A percentile compares a stretch with the other conserved stretches of the same genome.
These are phyloP conservation scores for Cosmorhoe ocellata DNA, from an alignment of 2,888 invertebrate genomes.

Conservation along the genomic window DNA sequence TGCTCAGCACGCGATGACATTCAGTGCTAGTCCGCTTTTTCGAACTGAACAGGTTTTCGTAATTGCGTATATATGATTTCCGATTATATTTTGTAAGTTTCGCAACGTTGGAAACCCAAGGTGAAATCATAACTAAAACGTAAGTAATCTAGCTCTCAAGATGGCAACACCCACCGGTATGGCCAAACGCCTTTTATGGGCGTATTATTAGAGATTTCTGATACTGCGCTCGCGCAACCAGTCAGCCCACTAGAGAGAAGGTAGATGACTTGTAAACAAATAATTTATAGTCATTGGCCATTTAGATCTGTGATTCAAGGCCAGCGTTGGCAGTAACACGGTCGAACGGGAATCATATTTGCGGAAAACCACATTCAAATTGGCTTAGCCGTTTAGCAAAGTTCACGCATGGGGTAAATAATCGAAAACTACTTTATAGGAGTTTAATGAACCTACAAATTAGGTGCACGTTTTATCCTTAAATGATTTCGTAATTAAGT, in stretches of 20 bases:
- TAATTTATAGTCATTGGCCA: background rate
- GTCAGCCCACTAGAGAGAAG: background rate
- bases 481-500: too few species aligned
- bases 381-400: background rate
- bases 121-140: slow-evolving; percentile 8
- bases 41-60: slow-evolving; percentile 3
- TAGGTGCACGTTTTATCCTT: too few species aligned
- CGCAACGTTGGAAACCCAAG: slow-evolving; percentile 4
- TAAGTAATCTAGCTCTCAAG: background rate
- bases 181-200: slow-evolving; percentile 11
- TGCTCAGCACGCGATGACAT: slow-evolving; percentile 14
- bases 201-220: background rate
- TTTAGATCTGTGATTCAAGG: too few species aligned
- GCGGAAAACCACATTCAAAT: background rate
- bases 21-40: slow-evolving; percentile 5
- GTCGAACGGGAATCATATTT: background rate
- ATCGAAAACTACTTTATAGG: background rate
- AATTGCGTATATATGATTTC: slow-evolving; percentile 1
- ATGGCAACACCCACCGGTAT: slow-evolving; percentile 2
- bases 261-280: background rate
- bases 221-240: slow-evolving; percentile 3
- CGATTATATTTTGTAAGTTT: slow-evolving; percentile 4
- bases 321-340: too few species aligned
- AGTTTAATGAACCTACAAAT: background rate
- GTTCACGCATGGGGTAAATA: background rate